Evolutionary conservation across 2,888 invertebrate species (phyloP).

Genomic region (Nasonia oneida): DNA sequence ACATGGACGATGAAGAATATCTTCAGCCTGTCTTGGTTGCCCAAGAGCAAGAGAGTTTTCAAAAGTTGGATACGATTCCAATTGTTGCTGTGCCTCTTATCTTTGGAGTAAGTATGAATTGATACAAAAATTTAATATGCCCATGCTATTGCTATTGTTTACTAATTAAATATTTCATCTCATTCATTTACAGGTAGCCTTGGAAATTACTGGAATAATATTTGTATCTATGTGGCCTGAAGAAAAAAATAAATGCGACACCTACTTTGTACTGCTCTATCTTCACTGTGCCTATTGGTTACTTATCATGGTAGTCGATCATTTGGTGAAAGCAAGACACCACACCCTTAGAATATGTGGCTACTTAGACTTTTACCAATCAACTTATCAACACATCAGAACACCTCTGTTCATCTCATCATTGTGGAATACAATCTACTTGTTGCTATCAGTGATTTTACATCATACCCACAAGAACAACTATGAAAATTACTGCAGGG

Average conservation of each 20-base stretch:
- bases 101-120: slow-evolving; percentile 70
- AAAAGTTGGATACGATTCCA: slow-evolving; percentile 72
- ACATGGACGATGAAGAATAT: slow-evolving; percentile 76
- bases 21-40: slow-evolving; percentile 73
- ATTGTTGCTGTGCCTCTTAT: slow-evolving; percentile 71
- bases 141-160: neutral
- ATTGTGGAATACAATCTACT: slow-evolving; percentile 79
- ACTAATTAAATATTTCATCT: neutral
- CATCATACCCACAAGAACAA: slow-evolving; percentile 75
- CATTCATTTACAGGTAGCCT: slow-evolving; percentile 69
- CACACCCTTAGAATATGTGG: slow-evolving; percentile 83
- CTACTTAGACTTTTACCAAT: slow-evolving; percentile 85
- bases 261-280: slow-evolving; percentile 76
- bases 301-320: slow-evolving; percentile 77
- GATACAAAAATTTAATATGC: neutral
- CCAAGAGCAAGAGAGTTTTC: slow-evolving; percentile 72
- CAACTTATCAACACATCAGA: slow-evolving; percentile 82
- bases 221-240: slow-evolving; percentile 75
- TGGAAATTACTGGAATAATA: slow-evolving; percentile 75
- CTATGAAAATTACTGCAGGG: slow-evolving; percentile 80
- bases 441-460: slow-evolving; percentile 74
- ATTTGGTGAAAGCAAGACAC: slow-evolving; percentile 82
- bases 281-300: slow-evolving; percentile 76
- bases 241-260: slow-evolving; percentile 75
- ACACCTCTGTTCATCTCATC: slow-evolving; percentile 84